These are phyloP conservation scores for Galago senegalensis DNA, from an alignment of 2,797 vertebrate species.

Conservation along the genomic window DNA sequence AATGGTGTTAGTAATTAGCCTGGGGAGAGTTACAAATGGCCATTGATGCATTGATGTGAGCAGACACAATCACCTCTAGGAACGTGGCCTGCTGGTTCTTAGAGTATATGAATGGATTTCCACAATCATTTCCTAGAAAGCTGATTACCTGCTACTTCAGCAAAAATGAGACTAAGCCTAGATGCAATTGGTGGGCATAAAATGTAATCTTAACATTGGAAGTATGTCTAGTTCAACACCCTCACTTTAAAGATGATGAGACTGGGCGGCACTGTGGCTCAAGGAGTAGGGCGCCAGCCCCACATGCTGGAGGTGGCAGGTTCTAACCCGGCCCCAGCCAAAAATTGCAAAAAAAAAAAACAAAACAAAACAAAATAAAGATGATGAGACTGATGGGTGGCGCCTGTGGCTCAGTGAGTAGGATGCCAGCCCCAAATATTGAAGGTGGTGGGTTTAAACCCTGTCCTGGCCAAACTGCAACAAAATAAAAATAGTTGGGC, in stretches of 20 bases:
- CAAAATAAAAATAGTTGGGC: too few relatives aligned
- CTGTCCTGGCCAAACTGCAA: too few relatives aligned
- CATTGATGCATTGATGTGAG: slow-evolving; percentile 39
- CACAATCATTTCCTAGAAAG: slow-evolving; percentile 22
- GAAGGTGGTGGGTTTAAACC: too few relatives aligned
- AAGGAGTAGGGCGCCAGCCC: too few relatives aligned
- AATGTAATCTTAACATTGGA: not conserved
- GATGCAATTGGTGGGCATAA: not conserved
- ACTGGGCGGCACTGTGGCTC: too few relatives aligned
- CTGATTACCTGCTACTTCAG: not conserved
- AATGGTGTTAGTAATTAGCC: slow-evolving; percentile 46
- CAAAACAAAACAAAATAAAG: too few relatives aligned
- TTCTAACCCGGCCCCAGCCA: too few relatives aligned
- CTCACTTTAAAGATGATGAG: slow-evolving; percentile 33
- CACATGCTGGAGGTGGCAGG: too few relatives aligned
- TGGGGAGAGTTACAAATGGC: slow-evolving; percentile 19
- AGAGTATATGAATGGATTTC: slow-evolving; percentile 44
- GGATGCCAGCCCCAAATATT: too few relatives aligned
- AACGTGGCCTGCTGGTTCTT: not conserved
- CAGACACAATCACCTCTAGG: slow-evolving; percentile 1
- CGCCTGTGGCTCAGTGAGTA: too few relatives aligned
- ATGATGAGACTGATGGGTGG: too few relatives aligned
- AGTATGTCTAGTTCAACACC: not conserved
- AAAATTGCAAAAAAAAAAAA: too few relatives aligned
- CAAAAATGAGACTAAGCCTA: slow-evolving; percentile 1